Conservation (phyloP, 1,140 invertebrate species). For the Scaptomyza hsui region DNA sequence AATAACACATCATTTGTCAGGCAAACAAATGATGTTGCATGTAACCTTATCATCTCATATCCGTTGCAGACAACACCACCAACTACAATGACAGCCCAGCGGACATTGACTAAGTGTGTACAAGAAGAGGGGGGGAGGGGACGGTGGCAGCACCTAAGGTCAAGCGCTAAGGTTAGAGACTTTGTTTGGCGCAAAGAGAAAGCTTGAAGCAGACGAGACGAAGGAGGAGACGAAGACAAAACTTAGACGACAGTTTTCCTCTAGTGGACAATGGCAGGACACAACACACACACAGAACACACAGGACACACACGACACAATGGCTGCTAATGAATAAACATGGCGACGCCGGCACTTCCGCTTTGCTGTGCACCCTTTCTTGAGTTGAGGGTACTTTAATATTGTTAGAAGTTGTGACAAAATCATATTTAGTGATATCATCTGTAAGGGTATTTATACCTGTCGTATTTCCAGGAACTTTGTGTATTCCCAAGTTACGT, state of each 20-base stretch:
- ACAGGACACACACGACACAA: slow-evolving; percentile 43
- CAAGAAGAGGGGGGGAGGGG: neutral
- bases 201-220: slow-evolving; percentile 10
- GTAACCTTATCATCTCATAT: slow-evolving; percentile 82
- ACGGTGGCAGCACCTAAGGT: slow-evolving; percentile 45
- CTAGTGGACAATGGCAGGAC: slow-evolving; percentile 37
- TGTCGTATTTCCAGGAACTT: too few species aligned
- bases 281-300: slow-evolving; percentile 10
- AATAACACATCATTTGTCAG: slow-evolving; percentile 81
- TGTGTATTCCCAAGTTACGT: slow-evolving; percentile 55
- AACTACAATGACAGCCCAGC: slow-evolving; percentile 22
- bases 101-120: slow-evolving; percentile 3
- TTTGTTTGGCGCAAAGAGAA: slow-evolving; percentile 17
- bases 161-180: slow-evolving; percentile 61
- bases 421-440: too few species aligned
- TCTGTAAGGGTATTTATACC: neutral
- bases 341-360: slow-evolving; percentile 68
- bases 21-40: slow-evolving; percentile 82
- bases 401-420: too few species aligned
- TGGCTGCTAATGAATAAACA: slow-evolving; percentile 79
- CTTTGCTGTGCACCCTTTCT: slow-evolving; percentile 20
- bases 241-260: slow-evolving; percentile 24
- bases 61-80: slow-evolving; percentile 68
- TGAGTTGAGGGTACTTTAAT: neutral
- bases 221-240: slow-evolving; percentile 43